Evolutionary conservation across 35 echinoderm and acorn worm species (phyloP).

Genomic region (Ophioderma brevispina): DNA sequence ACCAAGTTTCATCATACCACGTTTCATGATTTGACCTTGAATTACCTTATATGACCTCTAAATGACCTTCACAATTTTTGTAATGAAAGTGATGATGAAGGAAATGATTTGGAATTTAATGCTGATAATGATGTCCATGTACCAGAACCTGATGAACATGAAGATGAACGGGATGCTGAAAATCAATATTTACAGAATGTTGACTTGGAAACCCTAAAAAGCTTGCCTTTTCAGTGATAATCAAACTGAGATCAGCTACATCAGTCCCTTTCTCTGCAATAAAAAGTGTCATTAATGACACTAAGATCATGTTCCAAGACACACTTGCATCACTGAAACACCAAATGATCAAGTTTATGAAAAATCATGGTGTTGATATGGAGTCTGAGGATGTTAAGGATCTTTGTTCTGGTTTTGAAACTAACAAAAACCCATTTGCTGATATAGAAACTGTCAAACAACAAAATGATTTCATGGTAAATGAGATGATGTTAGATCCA

Average conservation of each 20-base stretch:
- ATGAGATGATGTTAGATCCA: slow-evolving; percentile 14
- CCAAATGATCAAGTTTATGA: not conserved
- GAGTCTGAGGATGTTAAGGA: slow-evolving; percentile 15
- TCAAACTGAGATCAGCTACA: not conserved
- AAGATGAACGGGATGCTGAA: not conserved
- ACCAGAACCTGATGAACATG: too few species aligned
- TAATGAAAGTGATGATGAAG: too few species aligned
- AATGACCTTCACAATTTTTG: too few species aligned
- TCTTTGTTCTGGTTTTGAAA: slow-evolving; percentile 6
- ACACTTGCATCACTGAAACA: slow-evolving; percentile 25
- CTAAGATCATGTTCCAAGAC: slow-evolving; percentile 17
- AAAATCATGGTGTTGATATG: slow-evolving; percentile 19
- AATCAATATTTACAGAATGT: not conserved
- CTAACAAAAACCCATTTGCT: slow-evolving; percentile 15
- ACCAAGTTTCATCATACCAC: too few species aligned
- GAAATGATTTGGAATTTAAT: too few species aligned
- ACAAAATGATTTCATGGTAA: not conserved
- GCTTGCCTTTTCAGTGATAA: not conserved
- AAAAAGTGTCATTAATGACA: slow-evolving; percentile 11
- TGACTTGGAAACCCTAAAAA: not conserved
- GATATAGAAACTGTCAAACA: not conserved
- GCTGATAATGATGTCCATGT: too few species aligned
- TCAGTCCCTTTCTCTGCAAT: slow-evolving; percentile 27
- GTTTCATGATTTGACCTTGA: too few species aligned
- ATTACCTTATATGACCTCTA: too few species aligned